Percentiles rank a stretch among this genome's conserved stretches.
Conservation (phyloP, 2,113 vertebrate species). For the Oncorhynchus mykiss region DNA sequence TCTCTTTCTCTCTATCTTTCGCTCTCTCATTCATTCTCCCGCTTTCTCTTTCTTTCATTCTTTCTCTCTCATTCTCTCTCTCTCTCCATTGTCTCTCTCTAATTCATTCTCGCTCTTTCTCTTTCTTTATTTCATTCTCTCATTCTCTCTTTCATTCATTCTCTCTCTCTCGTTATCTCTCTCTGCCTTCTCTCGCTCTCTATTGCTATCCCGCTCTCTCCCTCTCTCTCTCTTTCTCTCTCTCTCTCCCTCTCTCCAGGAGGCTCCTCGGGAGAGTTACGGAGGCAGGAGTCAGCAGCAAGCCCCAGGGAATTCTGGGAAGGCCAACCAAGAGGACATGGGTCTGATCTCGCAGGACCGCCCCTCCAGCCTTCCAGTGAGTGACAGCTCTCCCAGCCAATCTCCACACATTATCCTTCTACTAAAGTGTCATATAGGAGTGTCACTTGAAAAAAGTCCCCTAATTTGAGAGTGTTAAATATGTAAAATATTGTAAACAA, state of each 20-base stretch:
- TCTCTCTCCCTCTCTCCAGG: slow-evolving; percentile 58
- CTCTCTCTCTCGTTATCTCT: too few species aligned
- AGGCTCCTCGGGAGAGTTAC: slow-evolving; percentile 89
- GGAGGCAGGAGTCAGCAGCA: slow-evolving; percentile 71
- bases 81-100: not conserved
- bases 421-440: too few species aligned
- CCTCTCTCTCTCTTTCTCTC: too few species aligned
- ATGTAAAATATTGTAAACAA: too few species aligned
- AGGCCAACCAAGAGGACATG: slow-evolving; percentile 89
- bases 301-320: slow-evolving; percentile 83
- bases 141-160: too few species aligned
- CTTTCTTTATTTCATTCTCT: too few species aligned
- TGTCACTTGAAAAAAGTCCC: not conserved
- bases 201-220: too few species aligned
- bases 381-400: slow-evolving; percentile 47
- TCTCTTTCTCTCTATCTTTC: too few species aligned
- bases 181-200: too few species aligned
- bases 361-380: slow-evolving; percentile 96
- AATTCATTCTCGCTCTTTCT: too few species aligned
- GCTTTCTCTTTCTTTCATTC: slow-evolving; percentile 5
- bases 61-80: not conserved
- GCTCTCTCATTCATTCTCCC: not conserved
- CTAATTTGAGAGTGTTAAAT: not conserved
- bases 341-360: slow-evolving; percentile 88
- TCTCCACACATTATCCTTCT: not conserved